Evolutionary conservation across 1,140 invertebrate species (phyloP).

Genomic region (Camponotus vicinus): DNA sequence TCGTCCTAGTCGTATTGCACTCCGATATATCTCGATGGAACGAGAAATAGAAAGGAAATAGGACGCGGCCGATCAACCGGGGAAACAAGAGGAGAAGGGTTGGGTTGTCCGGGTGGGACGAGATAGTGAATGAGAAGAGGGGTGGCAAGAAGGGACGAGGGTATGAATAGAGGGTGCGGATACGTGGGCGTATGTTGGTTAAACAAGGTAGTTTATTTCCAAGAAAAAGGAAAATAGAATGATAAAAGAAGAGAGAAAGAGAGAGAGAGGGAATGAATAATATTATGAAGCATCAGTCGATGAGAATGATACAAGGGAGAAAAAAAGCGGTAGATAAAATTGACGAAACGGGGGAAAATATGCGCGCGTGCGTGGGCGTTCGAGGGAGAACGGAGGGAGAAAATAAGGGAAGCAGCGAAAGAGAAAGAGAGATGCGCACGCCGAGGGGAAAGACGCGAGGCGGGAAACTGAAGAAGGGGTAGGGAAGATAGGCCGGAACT

Average conservation of each 20-base stretch:
- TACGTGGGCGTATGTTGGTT: slow-evolving; percentile 15
- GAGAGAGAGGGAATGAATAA: not conserved
- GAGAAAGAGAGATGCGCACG: not conserved
- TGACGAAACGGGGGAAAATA: slow-evolving; percentile 2
- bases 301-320: not conserved
- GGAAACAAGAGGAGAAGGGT: not conserved
- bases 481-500: slow-evolving; percentile 52
- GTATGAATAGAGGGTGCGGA: not conserved
- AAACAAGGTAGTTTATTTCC: not conserved
- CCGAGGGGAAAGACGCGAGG: slow-evolving; percentile 28
- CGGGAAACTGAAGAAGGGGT: slow-evolving; percentile 38
- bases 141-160: not conserved
- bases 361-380: slow-evolving; percentile 35
- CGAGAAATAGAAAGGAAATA: slow-evolving; percentile 42
- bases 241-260: too few species aligned
- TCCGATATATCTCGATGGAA: not conserved
- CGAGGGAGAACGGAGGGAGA: slow-evolving; percentile 11
- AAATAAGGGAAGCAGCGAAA: slow-evolving; percentile 8
- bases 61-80: slow-evolving; percentile 22
- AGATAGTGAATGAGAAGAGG: slow-evolving; percentile 45
- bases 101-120: not conserved
- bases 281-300: not conserved
- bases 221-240: not conserved
- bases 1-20: not conserved
- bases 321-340: slow-evolving; percentile 1